A percentile compares a stretch with the other conserved stretches of the same genome.
These are phyloP conservation scores for Macrosteles quadrilineatus DNA, from an alignment of 1,140 invertebrate species.

Conservation along the genomic window DNA sequence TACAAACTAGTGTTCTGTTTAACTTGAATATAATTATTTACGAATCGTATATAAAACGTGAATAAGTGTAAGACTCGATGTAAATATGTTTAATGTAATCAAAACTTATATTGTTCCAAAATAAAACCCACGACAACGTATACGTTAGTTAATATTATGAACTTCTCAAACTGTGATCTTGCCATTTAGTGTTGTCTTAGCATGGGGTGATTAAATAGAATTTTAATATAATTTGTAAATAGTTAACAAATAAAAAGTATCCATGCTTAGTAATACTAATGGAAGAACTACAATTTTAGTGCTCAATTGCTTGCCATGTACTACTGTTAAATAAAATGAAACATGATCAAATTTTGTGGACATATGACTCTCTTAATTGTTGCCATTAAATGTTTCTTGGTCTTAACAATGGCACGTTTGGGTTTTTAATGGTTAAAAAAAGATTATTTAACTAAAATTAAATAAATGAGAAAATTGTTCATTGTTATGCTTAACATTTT, in stretches of 20 bases:
- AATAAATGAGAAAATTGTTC: too few species aligned
- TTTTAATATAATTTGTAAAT: neutral
- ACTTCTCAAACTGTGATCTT: slow-evolving; percentile 22
- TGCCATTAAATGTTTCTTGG: too few species aligned
- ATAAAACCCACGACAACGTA: slow-evolving; percentile 14
- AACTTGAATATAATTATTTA: slow-evolving; percentile 21
- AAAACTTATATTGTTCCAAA: slow-evolving; percentile 29
- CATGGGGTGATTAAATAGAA: slow-evolving; percentile 10
- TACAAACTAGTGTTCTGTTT: slow-evolving; percentile 20
- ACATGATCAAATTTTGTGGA: neutral
- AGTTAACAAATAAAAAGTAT: slow-evolving; percentile 1
- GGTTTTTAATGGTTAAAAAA: too few species aligned
- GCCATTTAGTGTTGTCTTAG: slow-evolving; percentile 20
- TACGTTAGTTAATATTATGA: slow-evolving; percentile 14
- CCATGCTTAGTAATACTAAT: slow-evolving; percentile 24
- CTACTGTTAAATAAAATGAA: neutral
- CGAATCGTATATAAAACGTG: slow-evolving; percentile 22
- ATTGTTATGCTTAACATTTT: too few species aligned
- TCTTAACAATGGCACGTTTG: too few species aligned
- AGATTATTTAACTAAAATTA: too few species aligned
- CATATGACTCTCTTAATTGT: neutral
- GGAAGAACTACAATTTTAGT: slow-evolving; percentile 6
- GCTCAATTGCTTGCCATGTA: slow-evolving; percentile 22
- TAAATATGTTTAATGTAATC: slow-evolving; percentile 31
- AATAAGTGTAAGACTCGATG: slow-evolving; percentile 23